These are phyloP conservation scores for Temnothorax unifasciatus DNA, from an alignment of 2,888 invertebrate genomes.

Conservation along the genomic window DNA sequence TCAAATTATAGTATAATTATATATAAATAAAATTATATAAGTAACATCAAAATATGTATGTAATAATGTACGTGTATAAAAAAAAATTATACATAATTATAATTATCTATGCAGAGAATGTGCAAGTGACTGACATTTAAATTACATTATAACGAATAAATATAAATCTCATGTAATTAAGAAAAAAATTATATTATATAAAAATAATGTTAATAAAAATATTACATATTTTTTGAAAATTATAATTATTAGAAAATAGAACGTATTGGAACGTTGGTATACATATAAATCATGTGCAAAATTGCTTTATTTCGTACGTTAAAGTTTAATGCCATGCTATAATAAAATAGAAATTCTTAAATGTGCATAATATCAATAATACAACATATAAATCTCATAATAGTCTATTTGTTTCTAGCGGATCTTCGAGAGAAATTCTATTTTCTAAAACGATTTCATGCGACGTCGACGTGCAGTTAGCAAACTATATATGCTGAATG, in stretches of 20 bases:
- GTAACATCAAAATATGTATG: slow-evolving; percentile 9
- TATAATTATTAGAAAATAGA: neutral
- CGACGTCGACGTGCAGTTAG: slow-evolving; percentile 76
- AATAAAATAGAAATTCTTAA: neutral
- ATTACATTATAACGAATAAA: slow-evolving; percentile 2
- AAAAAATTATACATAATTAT: neutral
- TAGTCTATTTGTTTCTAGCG: slow-evolving; percentile 40
- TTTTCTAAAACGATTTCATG: slow-evolving; percentile 68
- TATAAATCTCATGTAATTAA: neutral
- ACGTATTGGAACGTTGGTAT: neutral
- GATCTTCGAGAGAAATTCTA: slow-evolving; percentile 48
- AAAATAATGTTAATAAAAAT: slow-evolving; percentile 5
- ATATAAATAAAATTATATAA: slow-evolving; percentile 35
- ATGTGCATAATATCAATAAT: neutral
- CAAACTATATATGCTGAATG: slow-evolving; percentile 55
- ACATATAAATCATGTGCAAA: neutral
- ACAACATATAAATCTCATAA: neutral
- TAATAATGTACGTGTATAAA: neutral
- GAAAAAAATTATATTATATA: neutral
- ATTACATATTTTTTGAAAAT: neutral
- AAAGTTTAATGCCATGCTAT: neutral
- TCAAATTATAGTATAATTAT: neutral
- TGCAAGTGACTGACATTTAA: neutral
- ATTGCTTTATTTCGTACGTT: neutral
- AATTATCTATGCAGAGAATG: neutral